Evolutionary conservation across 2,797 vertebrate genomes (phyloP).

Genomic region (Danio jaintianensis): DNA sequence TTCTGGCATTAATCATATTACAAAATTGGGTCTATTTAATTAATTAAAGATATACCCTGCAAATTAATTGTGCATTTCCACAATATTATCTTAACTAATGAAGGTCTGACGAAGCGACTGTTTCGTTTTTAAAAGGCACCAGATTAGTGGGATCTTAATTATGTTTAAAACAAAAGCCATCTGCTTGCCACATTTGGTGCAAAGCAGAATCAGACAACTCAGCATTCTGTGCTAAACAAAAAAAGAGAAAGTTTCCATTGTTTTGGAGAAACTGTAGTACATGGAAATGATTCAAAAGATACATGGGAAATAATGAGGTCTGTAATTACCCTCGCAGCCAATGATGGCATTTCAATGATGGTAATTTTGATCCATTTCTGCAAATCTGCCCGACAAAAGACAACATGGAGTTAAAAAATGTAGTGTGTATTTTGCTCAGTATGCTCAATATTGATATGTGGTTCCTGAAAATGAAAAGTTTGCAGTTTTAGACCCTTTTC

Average conservation of each 20-base stretch:
- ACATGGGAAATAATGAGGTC: constrained; percentile 82
- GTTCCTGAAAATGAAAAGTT: background rate
- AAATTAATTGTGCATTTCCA: constrained; percentile 82
- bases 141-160: constrained; percentile 87
- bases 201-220: constrained; percentile 79
- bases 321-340: constrained; percentile 80
- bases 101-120: constrained; percentile 78
- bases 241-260: constrained; percentile 83
- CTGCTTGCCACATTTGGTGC: constrained; percentile 73
- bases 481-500: background rate
- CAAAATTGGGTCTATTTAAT: constrained; percentile 82
- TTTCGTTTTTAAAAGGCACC: constrained; percentile 75
- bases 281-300: constrained; percentile 86
- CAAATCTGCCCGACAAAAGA: constrained; percentile 69
- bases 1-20: constrained; percentile 91
- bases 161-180: constrained; percentile 84
- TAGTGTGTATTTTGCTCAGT: constrained; percentile 1
- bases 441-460: background rate
- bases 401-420: constrained; percentile 19
- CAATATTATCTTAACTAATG: constrained; percentile 86
- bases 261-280: constrained; percentile 81
- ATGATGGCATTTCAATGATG: constrained; percentile 69
- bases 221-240: constrained; percentile 82
- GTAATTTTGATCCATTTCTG: constrained; percentile 72
- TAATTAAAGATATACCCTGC: constrained; percentile 80